Evolutionary conservation across 2,797 vertebrate genomes (phyloP).

Genomic region (Sebastiscus tertius): DNA sequence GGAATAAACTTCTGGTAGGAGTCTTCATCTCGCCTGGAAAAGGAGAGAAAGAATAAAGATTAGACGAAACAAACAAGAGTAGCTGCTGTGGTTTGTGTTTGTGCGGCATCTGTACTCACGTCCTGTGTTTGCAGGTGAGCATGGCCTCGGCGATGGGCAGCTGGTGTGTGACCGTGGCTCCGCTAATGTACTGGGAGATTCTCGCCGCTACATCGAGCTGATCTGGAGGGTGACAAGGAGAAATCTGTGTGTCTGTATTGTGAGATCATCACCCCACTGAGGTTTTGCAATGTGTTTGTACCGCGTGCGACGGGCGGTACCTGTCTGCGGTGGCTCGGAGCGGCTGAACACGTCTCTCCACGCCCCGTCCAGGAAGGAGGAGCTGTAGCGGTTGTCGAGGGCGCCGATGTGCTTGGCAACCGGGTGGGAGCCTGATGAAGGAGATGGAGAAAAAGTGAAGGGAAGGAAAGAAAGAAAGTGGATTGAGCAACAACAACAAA

Average conservation of each 20-base stretch:
- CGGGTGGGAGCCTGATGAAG: constrained; percentile 88
- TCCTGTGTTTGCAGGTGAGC: constrained; percentile 96
- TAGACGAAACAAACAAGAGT: not conserved
- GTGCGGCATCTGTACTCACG: constrained; percentile 80
- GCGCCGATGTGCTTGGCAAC: constrained; percentile 95
- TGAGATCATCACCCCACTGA: not conserved
- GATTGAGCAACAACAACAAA: not conserved
- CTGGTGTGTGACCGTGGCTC: constrained; percentile 91
- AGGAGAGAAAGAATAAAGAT: not conserved
- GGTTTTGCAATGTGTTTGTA: not conserved
- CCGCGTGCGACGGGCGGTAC: constrained; percentile 50
- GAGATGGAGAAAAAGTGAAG: not conserved
- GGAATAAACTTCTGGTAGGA: constrained; percentile 96
- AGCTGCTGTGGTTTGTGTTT: fast-evolving
- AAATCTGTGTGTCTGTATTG: not conserved
- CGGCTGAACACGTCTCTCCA: constrained; percentile 96
- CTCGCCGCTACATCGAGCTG: constrained; percentile 90
- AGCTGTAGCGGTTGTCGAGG: constrained; percentile 92
- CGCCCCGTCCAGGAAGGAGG: constrained; percentile 89
- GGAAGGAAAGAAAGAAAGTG: not conserved
- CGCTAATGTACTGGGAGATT: constrained; percentile 90
- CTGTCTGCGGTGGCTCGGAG: constrained; percentile 87
- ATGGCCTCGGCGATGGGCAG: constrained; percentile 98
- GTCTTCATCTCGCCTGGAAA: constrained; percentile 88
- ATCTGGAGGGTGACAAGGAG: constrained; percentile 76